These are phyloP conservation scores for Nomia melanderi DNA, from an alignment of 1,140 invertebrate genomes.

Conservation along the genomic window DNA sequence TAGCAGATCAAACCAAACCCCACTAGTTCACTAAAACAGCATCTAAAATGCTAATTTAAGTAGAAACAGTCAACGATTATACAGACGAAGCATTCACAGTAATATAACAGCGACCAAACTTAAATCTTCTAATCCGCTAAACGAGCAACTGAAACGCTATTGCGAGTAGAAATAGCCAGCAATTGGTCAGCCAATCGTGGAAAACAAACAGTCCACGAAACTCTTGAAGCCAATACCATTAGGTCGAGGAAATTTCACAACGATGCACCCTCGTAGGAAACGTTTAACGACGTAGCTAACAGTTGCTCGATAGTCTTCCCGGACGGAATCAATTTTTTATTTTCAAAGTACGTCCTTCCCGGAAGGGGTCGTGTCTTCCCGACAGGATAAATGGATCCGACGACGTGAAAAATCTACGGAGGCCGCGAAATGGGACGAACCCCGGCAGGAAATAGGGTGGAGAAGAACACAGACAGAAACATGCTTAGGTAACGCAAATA, in stretches of 20 bases:
- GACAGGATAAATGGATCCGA: conserved; percentile 33
- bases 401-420: conserved; percentile 31
- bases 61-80: no score
- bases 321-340: conserved; percentile 33
- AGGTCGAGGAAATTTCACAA: conserved; percentile 2
- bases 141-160: no score
- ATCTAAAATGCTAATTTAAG: not conserved
- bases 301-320: conserved; percentile 1
- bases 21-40: no score
- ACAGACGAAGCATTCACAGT: no score
- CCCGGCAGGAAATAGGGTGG: not conserved
- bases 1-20: no score
- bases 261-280: not conserved
- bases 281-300: conserved; percentile 23
- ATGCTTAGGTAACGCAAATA: conserved; percentile 41
- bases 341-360: conserved; percentile 2
- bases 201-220: not conserved
- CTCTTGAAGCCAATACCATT: not conserved
- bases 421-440: not conserved
- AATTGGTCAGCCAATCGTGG: not conserved
- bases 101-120: no score
- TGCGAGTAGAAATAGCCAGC: not conserved
- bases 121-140: no score
- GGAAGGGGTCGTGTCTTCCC: not conserved
- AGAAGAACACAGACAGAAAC: conserved; percentile 28